Percentiles rank a stretch among this genome's conserved stretches.
phyloP scores from a whole-genome alignment of 2,113 vertebrate genomes.

The Patagioenas fasciata region DNA sequence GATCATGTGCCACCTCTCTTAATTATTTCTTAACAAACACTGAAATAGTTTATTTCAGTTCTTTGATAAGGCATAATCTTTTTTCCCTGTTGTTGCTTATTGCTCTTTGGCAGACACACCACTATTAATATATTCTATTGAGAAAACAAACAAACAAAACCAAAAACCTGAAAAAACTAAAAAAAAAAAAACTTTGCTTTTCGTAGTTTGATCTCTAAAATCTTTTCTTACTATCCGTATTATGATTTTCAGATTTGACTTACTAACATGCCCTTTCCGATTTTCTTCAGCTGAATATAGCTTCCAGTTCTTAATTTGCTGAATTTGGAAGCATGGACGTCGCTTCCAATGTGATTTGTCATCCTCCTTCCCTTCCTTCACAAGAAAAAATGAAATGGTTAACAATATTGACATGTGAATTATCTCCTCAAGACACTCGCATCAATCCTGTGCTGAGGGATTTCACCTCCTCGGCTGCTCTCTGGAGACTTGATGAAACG shows the following conservation, averaged over 20 bases:
- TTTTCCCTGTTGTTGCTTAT: not conserved
- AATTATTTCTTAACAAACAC: not conserved
- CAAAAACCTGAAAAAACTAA: not conserved
- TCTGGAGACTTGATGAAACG: not conserved
- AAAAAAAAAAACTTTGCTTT: not conserved
- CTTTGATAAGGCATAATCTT: not conserved
- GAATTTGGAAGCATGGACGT: not conserved
- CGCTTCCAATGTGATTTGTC: not conserved
- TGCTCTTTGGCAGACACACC: fast-evolving
- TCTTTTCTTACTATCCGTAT: not conserved
- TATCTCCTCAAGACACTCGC: not conserved
- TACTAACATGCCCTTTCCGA: not conserved
- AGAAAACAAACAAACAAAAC: not conserved
- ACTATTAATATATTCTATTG: not conserved
- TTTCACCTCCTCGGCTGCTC: not conserved
- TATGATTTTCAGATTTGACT: not conserved
- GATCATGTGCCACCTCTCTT: not conserved
- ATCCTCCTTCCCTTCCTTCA: not conserved
- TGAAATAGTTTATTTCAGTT: not conserved
- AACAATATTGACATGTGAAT: slow-evolving; percentile 21
- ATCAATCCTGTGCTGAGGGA: not conserved
- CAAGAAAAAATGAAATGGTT: slow-evolving; percentile 44
- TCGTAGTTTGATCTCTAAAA: not conserved
- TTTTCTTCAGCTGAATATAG: not conserved
- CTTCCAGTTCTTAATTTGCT: not conserved